Base-by-base conservation (phyloP, 2,113 vertebrate genomes). In the Holacanthus passer region DNA sequence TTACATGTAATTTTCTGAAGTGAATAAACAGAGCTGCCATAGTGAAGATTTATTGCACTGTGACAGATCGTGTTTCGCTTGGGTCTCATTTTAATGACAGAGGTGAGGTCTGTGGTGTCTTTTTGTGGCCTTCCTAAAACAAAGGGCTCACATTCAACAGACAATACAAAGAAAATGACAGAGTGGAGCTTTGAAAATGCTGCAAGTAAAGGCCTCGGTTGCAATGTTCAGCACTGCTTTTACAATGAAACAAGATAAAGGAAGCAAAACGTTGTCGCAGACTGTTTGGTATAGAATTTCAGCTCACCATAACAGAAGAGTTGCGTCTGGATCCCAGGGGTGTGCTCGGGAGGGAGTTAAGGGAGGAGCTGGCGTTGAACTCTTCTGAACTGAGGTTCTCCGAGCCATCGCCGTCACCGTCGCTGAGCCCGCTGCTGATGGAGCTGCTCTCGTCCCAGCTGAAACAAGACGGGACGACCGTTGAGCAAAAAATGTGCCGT, bases 361-460 rank as follows among this genome's bases (percentile, higher is more conserved):
- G 97, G 0, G 98, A 99, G 66, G 97, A 98, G 94, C 97, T 98
- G 88, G 95, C 97, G 0, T 99, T 99, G 94, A 99, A 98, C 81
- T 99, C 98, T 89, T 99, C 98, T 0, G 97, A 99, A 88, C 98
- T 99, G 91, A 99, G 96, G 92, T 99, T 99, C 91, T 99, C 98
- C 0, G 98, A 99, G 35, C 97, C 97, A 89, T 99, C 98, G 0
- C 97, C 98, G 0, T 98, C 99, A 20, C 97, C 97, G 87, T 99
- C 98, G 4, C 98, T 99, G 92, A 99, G 96, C 35, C 98, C 98
- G 0, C 98, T 99, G 95, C 98, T 99, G 93, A 99, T 98, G 87
- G 98, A 99, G 90, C 98, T 99, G 95, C 98, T 99, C 85, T 99
- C 98, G 78, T 99, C 98, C 98, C 98, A 99, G 67, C 98, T 99